These are phyloP conservation scores for Athene cunicularia DNA, from an alignment of 2,113 vertebrate genomes.

Conservation along the genomic window DNA sequence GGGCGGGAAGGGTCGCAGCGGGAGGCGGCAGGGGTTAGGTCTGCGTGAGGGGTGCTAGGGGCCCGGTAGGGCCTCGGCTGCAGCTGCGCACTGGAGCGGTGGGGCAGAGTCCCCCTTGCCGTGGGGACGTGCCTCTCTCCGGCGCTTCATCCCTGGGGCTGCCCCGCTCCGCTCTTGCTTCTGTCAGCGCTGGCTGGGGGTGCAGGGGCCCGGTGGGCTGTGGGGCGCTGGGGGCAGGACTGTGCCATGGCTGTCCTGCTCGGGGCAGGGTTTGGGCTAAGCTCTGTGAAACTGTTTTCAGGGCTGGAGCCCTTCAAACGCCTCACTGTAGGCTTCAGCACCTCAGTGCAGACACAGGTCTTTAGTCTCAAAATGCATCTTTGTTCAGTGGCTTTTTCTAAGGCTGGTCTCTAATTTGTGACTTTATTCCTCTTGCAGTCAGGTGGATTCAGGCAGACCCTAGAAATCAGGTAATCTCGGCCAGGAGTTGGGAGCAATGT, in stretches of 20 bases:
- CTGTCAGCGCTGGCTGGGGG: not conserved
- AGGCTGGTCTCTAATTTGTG: not conserved
- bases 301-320: not conserved
- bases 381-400: not conserved
- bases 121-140: not conserved
- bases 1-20: not conserved
- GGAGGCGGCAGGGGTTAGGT: not conserved
- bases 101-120: not conserved
- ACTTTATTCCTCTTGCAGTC: not conserved
- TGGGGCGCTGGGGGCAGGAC: accelerated
- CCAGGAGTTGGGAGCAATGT: constrained; percentile 67
- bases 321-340: not conserved
- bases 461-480: not conserved
- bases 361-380: not conserved
- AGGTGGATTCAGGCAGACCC: not conserved
- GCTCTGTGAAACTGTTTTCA: not conserved
- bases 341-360: accelerated
- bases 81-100: not conserved
- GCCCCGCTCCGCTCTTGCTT: not conserved
- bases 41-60: not conserved
- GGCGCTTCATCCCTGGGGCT: not conserved
- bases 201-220: not conserved
- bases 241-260: not conserved
- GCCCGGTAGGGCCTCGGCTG: not conserved
- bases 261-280: not conserved